These are phyloP conservation scores for Bembecia ichneumoniformis DNA, from an alignment of 2,888 invertebrate genomes.

Conservation along the genomic window DNA sequence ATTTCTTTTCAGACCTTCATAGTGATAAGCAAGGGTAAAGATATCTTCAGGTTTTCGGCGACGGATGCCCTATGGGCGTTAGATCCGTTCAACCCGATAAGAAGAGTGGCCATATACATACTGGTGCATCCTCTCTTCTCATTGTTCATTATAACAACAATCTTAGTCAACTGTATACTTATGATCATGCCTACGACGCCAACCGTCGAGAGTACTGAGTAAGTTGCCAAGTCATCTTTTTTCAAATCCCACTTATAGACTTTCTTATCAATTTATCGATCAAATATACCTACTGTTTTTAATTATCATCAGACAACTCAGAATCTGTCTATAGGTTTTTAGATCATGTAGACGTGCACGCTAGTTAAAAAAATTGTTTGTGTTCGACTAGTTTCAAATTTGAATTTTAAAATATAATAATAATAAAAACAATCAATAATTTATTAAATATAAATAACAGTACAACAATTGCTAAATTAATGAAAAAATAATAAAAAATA, in stretches of 20 bases:
- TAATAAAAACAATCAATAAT: too few species aligned
- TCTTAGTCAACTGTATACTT: conserved; percentile 98
- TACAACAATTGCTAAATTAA: too few species aligned
- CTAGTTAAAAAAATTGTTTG: conserved; percentile 68
- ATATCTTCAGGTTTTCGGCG: conserved; percentile 99
- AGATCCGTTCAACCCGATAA: conserved; percentile 97
- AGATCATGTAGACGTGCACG: conserved; percentile 67
- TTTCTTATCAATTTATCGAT: conserved; percentile 2
- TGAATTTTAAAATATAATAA: conserved; percentile 39
- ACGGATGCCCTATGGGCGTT: conserved; percentile 95
- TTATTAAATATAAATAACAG: too few species aligned
- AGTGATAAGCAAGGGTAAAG: conserved; percentile 98
- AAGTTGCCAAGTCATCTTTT: conserved; percentile 72
- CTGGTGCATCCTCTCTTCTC: conserved; percentile 98
- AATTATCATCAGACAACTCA: conserved; percentile 36
- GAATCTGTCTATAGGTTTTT: conserved; percentile 36
- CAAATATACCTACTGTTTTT: conserved; percentile 24
- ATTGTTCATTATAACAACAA: conserved; percentile 97
- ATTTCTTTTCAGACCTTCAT: conserved; percentile 98
- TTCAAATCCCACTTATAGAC: neutral
- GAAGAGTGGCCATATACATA: conserved; percentile 97
- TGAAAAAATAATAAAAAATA: too few species aligned
- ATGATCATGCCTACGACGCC: conserved; percentile 98
- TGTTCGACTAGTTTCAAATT: conserved; percentile 54
- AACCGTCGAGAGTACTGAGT: conserved; percentile 97